Evolutionary conservation across 2,113 vertebrate genomes (phyloP).

Genomic region (Struthio camelus): DNA sequence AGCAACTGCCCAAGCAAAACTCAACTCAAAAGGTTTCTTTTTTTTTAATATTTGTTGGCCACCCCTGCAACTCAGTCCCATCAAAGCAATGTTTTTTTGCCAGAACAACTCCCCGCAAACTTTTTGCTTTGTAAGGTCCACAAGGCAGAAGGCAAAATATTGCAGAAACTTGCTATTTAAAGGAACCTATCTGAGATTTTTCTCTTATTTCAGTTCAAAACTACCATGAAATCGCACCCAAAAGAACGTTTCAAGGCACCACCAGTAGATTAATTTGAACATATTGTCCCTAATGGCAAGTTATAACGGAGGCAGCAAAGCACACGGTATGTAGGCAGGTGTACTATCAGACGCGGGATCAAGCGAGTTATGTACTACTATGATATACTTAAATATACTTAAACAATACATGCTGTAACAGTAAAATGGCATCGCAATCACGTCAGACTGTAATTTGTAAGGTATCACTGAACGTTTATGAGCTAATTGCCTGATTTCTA

Average conservation of each 20-base stretch:
- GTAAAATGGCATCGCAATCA: conserved; percentile 5
- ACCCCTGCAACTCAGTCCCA: not conserved
- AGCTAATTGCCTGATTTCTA: conserved; percentile 40
- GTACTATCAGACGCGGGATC: not conserved
- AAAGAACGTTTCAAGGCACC: not conserved
- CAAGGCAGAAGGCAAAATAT: not conserved
- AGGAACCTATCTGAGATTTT: not conserved
- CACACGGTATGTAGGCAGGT: not conserved
- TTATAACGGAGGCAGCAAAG: not conserved
- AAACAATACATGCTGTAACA: conserved; percentile 8
- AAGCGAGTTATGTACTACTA: not conserved
- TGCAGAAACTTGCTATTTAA: not conserved
- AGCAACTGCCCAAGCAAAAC: not conserved
- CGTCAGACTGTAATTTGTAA: conserved; percentile 29
- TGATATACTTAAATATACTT: not conserved
- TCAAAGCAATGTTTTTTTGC: not conserved
- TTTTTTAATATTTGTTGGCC: not conserved
- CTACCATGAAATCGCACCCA: not conserved
- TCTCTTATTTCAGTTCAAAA: not conserved
- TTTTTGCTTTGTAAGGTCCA: rapidly evolving
- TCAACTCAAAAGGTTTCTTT: no score
- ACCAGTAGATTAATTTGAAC: not conserved
- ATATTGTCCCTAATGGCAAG: not conserved
- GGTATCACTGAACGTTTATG: not conserved
- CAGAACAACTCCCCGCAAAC: not conserved